Evolutionary conservation across 1,140 invertebrate species (phyloP).

Genomic region (Dendroctonus valens): DNA sequence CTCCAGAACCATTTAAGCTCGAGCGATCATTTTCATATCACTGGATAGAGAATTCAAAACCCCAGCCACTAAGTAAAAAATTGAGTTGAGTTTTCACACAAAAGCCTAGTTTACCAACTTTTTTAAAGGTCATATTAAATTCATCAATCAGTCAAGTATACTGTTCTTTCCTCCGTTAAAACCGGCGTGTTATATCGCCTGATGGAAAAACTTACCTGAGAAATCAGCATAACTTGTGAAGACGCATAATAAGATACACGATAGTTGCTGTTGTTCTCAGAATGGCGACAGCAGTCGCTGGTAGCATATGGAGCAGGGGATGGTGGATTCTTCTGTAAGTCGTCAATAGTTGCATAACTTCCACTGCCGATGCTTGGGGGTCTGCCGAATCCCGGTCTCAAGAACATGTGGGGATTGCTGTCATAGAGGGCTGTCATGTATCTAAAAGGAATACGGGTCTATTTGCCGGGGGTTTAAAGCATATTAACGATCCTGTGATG

Average conservation of each 20-base stretch:
- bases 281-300: slow-evolving; percentile 52
- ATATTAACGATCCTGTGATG: slow-evolving; percentile 8
- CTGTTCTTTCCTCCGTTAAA: no score
- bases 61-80: no score
- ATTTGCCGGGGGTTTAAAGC: slow-evolving; percentile 15
- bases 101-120: no score
- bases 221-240: slow-evolving; percentile 56
- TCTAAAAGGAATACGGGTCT: slow-evolving; percentile 46
- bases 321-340: slow-evolving; percentile 64
- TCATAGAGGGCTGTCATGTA: slow-evolving; percentile 69
- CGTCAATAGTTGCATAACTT: slow-evolving; percentile 77
- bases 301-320: slow-evolving; percentile 66
- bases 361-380: slow-evolving; percentile 72
- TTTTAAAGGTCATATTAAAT: no score
- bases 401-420: slow-evolving; percentile 69
- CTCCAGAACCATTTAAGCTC: no score
- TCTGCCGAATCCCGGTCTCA: slow-evolving; percentile 61
- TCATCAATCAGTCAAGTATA: no score
- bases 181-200: no score
- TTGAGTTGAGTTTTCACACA: no score
- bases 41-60: no score
- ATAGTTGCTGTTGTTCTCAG: slow-evolving; percentile 58
- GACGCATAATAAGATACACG: slow-evolving; percentile 63
- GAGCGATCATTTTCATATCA: no score
- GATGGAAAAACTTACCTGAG: slow-evolving; percentile 51